These are phyloP conservation scores for Galleria mellonella DNA, from an alignment of 1,140 invertebrate genomes.

Conservation along the genomic window DNA sequence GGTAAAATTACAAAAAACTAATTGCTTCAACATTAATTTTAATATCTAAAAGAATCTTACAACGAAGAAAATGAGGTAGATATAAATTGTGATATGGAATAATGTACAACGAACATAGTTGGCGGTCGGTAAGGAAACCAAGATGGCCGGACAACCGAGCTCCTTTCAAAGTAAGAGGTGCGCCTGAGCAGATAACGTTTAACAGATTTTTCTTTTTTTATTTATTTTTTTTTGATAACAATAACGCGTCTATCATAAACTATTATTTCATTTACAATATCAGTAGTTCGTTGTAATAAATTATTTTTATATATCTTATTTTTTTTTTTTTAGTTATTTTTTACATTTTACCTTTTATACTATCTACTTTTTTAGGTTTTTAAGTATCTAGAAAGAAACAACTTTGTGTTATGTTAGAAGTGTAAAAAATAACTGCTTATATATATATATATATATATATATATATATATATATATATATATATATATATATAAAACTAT, in stretches of 20 bases:
- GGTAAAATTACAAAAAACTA: constrained; percentile 29
- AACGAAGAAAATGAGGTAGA: constrained; percentile 70
- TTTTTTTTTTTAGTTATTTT: constrained; percentile 28
- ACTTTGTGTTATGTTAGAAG: constrained; percentile 22
- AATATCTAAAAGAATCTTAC: constrained; percentile 64
- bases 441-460: not conserved
- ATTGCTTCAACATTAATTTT: constrained; percentile 38
- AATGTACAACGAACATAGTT: constrained; percentile 36
- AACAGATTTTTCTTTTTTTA: no score
- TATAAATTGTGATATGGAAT: constrained; percentile 69
- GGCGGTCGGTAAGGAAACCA: constrained; percentile 4
- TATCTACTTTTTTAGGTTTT: constrained; percentile 52
- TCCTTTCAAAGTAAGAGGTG: not conserved
- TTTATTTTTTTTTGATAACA: constrained; percentile 19
- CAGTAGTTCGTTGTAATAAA: constrained; percentile 63
- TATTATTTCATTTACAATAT: constrained; percentile 40
- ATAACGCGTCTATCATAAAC: constrained; percentile 39
- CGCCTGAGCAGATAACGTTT: constrained; percentile 7
- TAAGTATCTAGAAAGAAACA: constrained; percentile 31
- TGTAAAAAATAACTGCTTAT: constrained; percentile 22
- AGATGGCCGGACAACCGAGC: not conserved
- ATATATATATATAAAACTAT: constrained; percentile 16
- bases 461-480: no score
- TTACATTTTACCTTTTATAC: constrained; percentile 39
- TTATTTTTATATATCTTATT: constrained; percentile 25